Conservation (phyloP, 2,797 vertebrate species). For the Spinus pinus region DNA sequence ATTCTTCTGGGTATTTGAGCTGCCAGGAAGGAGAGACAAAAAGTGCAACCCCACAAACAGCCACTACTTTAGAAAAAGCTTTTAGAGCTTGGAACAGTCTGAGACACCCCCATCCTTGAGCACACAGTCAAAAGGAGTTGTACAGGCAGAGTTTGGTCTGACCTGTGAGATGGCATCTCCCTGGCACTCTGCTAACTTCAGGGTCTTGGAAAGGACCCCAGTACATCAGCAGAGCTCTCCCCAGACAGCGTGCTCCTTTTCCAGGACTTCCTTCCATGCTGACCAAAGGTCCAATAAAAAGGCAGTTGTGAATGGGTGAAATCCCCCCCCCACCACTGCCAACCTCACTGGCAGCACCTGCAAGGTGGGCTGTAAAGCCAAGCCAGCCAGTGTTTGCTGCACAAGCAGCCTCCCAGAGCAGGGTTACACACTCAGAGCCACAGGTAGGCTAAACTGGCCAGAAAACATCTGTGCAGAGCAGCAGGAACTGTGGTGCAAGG, state of each 20-base stretch:
- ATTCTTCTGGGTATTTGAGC: not conserved
- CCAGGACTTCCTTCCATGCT: not conserved
- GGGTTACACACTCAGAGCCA: not conserved
- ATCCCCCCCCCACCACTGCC: not conserved
- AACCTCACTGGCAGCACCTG: not conserved
- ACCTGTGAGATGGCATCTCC: not conserved
- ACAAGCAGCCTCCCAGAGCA: not conserved
- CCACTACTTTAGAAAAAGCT: not conserved
- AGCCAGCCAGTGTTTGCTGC: not conserved
- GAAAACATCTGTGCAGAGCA: not conserved
- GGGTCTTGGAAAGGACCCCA: not conserved
- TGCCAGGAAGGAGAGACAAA: not conserved
- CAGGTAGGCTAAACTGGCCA: not conserved
- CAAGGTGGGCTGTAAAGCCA: not conserved
- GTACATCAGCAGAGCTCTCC: not conserved
- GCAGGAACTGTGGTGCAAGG: not conserved
- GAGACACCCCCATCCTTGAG: not conserved
- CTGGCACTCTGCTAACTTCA: not conserved
- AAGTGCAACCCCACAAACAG: not conserved
- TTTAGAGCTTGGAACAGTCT: not conserved
- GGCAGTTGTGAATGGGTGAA: rapidly evolving
- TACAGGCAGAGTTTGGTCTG: not conserved
- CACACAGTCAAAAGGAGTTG: not conserved
- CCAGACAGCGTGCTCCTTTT: not conserved
- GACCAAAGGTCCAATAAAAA: not conserved